Base-by-base conservation (phyloP, 2,888 invertebrate genomes). In the Eupithecia exiguata region DNA sequence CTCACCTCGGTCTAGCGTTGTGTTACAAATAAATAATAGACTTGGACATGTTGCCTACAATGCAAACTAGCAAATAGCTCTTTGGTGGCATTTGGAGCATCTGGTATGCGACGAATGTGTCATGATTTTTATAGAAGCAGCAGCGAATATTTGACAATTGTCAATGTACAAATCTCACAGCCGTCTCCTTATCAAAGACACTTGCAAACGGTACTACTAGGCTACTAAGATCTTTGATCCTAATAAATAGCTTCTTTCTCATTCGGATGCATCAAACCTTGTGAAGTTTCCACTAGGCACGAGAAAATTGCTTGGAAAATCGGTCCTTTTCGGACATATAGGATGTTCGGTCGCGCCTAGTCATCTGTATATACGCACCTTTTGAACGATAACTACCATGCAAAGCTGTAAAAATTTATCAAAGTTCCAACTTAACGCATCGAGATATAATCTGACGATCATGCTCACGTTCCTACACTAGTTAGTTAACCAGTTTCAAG, bases 11-110 rank as follows among this genome's bases (percentile, higher is more conserved):
- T 9, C 38, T 18, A 61, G 12, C 38, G 7, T 62, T 65, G 65
- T 65, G 18, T 65, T 38, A 14, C 38, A 38, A 65, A 65, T 65
- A 40, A 40, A 38, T 38, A 65, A 65, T 21, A 40, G 36, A 40
- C 36, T 36, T 38, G 5, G 30, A 10, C 38, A n/a, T 38, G 38
- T 38, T 10, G 21, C 65, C 38, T 40, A 65, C 65, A 65, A 65
- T 65, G 65, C 21, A 65, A 65, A 65, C n/a, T 38, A 21, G n/a
- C 10, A 40, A 53, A 53, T 53, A 53, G 49, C 21, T 46, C 18
- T 53, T 21, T 21, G 21, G 21, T 53, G 9, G 49, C 49, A n/a
- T 49, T 3, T 49, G n/a, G 40, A 40, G 40, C n/a, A n/a, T 49
- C n/a, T n/a, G 9, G 49, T 6, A 49, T 49, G 7, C 49, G 46